Evolutionary conservation across 2,797 vertebrate genomes (phyloP).

Genomic region (Chrysocyon brachyurus): DNA sequence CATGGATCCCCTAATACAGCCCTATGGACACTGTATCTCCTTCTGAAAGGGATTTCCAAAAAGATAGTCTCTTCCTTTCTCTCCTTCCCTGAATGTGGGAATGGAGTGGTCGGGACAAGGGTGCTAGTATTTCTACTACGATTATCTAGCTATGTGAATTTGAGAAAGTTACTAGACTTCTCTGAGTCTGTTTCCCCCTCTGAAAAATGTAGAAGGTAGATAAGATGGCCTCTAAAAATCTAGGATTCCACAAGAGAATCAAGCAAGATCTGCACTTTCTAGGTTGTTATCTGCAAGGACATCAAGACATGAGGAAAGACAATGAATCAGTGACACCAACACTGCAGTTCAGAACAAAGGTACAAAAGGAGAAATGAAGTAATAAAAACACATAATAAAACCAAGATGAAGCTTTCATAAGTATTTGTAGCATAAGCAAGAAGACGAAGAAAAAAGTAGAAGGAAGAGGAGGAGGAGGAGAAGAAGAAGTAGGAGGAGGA

Average conservation of each 20-base stretch:
- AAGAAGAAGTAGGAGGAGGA: background rate
- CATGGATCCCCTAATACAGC: background rate
- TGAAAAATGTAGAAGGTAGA: background rate
- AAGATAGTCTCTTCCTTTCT: background rate
- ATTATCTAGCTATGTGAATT: background rate
- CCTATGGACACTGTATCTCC: background rate
- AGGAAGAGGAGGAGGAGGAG: background rate
- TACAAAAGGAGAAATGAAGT: background rate
- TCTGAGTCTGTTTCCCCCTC: background rate
- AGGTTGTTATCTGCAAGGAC: background rate
- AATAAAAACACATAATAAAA: background rate
- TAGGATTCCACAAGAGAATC: background rate
- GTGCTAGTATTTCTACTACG: background rate
- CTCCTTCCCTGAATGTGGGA: background rate
- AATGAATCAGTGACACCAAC: background rate
- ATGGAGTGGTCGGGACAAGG: background rate
- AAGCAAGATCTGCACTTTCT: background rate
- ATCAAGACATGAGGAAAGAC: background rate
- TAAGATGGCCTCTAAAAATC: background rate
- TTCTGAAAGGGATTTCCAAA: background rate
- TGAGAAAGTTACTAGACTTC: background rate
- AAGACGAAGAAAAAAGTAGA: background rate
- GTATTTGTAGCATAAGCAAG: background rate
- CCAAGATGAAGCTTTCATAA: background rate
- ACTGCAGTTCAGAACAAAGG: background rate